Base-by-base conservation (phyloP, 2,888 invertebrate species). In the Synergus itoensis region DNA sequence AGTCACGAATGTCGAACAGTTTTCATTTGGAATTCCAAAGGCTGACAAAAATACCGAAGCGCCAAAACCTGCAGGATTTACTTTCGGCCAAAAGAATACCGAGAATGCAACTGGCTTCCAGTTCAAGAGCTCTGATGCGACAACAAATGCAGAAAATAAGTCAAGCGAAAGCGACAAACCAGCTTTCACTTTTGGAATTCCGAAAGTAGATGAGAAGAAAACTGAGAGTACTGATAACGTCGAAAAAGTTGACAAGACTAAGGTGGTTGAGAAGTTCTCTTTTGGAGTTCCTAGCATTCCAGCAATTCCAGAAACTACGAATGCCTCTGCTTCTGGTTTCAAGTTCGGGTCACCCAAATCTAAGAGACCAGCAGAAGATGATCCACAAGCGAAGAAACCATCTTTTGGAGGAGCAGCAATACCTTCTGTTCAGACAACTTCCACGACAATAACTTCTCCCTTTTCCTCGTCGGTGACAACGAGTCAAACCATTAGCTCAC, bases 21-120 rank as follows among this genome's bases (percentile, higher is more conserved):
- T 91, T 65, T 87, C 85, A 11, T 91, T 92, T 78, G 91, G 90
- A 0, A 79, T 88, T 0, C 86, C 86, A 5, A 88, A 84, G 62
- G 65, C 67, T 7, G 40, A 78, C 0, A 77, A 82, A n/a, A 76
- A 78, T 21, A 63, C 28, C n/a, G 84, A 78, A 18, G 63, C 79
- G 41, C 53, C 41, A 76, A 80, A 69, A 73, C 40, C 73, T 67
- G 75, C 76, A 48, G 83, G 81, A 41, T 84, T 87, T 63, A 78
- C 73, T 28, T 81, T 85, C 16, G 84, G 83, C 11, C 28, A 80
- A 14, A 82, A 77, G 28, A 84, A 60, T 14, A 77, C 77, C 0
- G 86, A 85, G 5, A 82, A 80, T 28, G 79, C 85, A 28, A 45
- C 81, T 18, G 83, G 82, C 8, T 82, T 82, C 69, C 82, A 82